Conservation (phyloP, 1,140 invertebrate genomes). For the Saxidomus purpurata region DNA sequence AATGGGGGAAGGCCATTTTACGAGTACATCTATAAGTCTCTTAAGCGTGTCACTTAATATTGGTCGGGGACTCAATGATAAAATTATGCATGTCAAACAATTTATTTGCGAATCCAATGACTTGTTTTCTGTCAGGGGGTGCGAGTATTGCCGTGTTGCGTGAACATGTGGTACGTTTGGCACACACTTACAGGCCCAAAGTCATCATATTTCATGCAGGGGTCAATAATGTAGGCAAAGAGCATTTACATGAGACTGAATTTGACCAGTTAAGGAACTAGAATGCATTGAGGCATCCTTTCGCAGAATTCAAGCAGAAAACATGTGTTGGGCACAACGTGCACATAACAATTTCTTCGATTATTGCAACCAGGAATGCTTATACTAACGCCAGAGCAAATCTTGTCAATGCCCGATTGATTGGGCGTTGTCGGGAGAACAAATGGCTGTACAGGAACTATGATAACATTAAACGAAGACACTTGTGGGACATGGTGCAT, state of each 20-base stretch:
- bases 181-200: neutral
- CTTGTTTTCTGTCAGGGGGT: neutral
- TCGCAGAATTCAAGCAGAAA: no score
- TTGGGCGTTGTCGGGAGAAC: neutral
- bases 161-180: neutral
- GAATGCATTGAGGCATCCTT: no score
- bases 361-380: no score
- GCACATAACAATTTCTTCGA: no score
- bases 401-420: neutral
- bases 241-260: neutral
- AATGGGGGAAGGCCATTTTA: no score
- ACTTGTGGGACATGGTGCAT: neutral
- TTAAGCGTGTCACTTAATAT: neutral
- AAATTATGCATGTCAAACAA: neutral
- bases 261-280: no score
- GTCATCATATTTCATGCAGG: neutral
- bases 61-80: neutral
- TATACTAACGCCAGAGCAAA: neutral
- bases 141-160: neutral
- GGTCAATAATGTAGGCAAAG: slow-evolving; percentile 1
- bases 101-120: neutral
- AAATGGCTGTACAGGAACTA: neutral
- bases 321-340: no score
- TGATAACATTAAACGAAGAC: neutral
- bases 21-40: no score